Evolutionary conservation across 2,888 invertebrate species (phyloP).

Genomic region (Psococerastis gibbosa): DNA sequence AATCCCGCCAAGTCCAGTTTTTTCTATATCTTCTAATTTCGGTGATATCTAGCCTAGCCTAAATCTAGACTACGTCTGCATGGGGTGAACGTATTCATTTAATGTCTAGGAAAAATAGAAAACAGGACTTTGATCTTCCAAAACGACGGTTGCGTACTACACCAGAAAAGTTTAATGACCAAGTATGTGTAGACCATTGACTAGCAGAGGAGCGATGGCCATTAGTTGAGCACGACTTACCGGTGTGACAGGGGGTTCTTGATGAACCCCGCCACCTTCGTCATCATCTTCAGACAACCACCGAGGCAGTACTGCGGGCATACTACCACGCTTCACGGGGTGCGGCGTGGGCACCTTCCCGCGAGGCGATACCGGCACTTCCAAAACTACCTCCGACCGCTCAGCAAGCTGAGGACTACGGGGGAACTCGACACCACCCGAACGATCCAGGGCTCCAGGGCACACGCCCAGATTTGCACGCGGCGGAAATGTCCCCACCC

Average conservation of each 20-base stretch:
- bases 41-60: too few relatives aligned
- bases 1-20: too few relatives aligned
- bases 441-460: neutral
- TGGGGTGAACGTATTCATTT: too few relatives aligned
- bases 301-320: constrained; percentile 14
- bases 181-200: too few relatives aligned
- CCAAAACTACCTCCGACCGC: too few relatives aligned
- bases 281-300: constrained; percentile 24
- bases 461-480: constrained; percentile 3
- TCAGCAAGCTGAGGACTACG: constrained; percentile 1
- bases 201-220: too few relatives aligned
- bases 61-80: too few relatives aligned
- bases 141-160: too few relatives aligned
- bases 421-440: neutral
- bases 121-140: too few relatives aligned
- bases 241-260: constrained; percentile 53
- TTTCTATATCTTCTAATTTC: too few relatives aligned
- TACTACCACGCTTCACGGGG: constrained; percentile 15
- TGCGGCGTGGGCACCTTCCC: constrained; percentile 14
- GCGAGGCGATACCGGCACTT: constrained; percentile 3
- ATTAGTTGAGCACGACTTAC: constrained; percentile 37
- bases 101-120: too few relatives aligned
- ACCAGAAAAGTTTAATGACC: too few relatives aligned
- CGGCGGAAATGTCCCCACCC: neutral
- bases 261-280: constrained; percentile 31